phyloP scores from a whole-genome alignment of 2,113 vertebrate species.

The Xenus cinereus region DNA sequence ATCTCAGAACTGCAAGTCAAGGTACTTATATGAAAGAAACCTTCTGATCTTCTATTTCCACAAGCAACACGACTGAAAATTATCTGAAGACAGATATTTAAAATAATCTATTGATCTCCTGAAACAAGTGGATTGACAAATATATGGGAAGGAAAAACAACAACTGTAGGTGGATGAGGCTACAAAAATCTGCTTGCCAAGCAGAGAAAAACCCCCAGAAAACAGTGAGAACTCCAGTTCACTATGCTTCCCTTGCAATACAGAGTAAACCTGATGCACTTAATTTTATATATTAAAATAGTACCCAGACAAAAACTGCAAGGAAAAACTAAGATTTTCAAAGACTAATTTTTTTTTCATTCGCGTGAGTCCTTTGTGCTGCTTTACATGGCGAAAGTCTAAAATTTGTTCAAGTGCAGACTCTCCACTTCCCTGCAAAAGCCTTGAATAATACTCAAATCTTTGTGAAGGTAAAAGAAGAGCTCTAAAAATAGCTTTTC shows the following conservation, averaged over 20 bases:
- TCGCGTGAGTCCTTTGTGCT: neutral
- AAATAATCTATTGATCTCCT: neutral
- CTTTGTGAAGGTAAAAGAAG: neutral
- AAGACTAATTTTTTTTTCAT: neutral
- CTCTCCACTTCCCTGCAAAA: neutral
- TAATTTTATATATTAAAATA: neutral
- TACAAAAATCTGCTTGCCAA: neutral
- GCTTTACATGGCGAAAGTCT: neutral
- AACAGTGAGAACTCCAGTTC: neutral
- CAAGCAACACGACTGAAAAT: neutral
- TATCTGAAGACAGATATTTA: neutral
- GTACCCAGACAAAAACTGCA: neutral
- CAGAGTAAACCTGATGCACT: neutral
- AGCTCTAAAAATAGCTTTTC: neutral
- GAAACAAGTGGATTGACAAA: neutral
- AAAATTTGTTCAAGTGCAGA: neutral
- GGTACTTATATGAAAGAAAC: neutral
- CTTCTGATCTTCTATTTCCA: neutral
- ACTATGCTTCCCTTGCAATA: neutral
- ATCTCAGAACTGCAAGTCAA: neutral
- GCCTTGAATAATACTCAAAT: neutral
- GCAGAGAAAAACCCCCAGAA: neutral
- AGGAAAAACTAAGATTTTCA: neutral
- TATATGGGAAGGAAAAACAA: neutral
- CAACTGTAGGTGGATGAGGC: neutral